A percentile compares a stretch with the other conserved stretches of the same genome.
These are phyloP conservation scores for Cotesia vestalis DNA, from an alignment of 1,140 invertebrate species.

Conservation along the genomic window DNA sequence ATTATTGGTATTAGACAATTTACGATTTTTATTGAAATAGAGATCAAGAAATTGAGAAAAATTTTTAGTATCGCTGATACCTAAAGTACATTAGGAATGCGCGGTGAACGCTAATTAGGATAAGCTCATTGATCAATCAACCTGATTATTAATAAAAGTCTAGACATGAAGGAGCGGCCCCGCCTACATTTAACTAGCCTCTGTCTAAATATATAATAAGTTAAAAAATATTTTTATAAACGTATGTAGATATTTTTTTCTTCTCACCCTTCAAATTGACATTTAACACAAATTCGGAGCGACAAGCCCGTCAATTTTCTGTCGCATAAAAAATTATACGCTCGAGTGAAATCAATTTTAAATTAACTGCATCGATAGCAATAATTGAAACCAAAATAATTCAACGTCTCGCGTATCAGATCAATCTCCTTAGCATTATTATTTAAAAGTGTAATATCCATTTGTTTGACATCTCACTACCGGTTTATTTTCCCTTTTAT, in stretches of 20 bases:
- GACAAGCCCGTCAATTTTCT: no score
- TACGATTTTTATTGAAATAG: background rate
- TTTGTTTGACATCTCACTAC: conserved; percentile 23
- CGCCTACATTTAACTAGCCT: conserved; percentile 33
- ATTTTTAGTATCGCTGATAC: background rate
- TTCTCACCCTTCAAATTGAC: no score
- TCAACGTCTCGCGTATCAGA: background rate
- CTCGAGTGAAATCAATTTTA: no score
- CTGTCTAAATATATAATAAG: background rate
- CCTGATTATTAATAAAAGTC: conserved; percentile 44
- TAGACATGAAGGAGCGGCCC: conserved; percentile 35
- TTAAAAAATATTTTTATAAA: conserved; percentile 11
- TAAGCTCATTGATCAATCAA: conserved; percentile 42
- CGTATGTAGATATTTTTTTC: no score
- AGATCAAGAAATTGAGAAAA: background rate
- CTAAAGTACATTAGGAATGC: conserved; percentile 18
- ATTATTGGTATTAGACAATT: no score
- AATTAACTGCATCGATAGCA: no score
- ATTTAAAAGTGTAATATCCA: background rate
- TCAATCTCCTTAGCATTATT: background rate
- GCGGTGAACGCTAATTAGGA: conserved; percentile 40
- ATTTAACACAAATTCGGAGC: no score
- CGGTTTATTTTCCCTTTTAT: conserved; percentile 33
- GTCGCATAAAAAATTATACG: no score
- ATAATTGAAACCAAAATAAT: conserved; percentile 11